These are phyloP conservation scores for Microctonus aethiopoides DNA, from an alignment of 2,888 invertebrate species.

Conservation along the genomic window DNA sequence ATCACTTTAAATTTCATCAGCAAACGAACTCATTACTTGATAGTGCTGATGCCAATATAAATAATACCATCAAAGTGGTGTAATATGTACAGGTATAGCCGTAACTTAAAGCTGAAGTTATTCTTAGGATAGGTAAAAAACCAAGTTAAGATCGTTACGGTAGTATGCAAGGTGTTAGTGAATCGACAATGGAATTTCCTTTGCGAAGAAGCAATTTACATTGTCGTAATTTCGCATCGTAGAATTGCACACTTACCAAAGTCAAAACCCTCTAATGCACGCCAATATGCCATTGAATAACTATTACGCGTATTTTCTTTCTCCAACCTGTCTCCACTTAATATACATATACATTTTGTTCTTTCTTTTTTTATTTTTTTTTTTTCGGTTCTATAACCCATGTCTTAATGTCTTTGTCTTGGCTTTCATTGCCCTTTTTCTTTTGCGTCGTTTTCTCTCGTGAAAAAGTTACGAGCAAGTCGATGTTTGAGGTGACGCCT, in stretches of 20 bases:
- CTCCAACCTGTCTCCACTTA: no score
- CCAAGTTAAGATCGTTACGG: constrained; percentile 43
- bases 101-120: not conserved
- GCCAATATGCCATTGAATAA: constrained; percentile 39
- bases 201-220: constrained; percentile 40
- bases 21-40: no score
- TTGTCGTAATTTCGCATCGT: constrained; percentile 21
- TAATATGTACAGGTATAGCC: no score
- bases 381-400: constrained; percentile 20
- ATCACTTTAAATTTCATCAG: no score
- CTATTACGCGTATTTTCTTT: constrained; percentile 32
- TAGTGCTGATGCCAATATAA: no score
- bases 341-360: no score
- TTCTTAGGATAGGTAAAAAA: constrained; percentile 36
- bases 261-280: constrained; percentile 35
- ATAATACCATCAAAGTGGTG: no score
- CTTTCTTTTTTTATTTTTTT: no score
- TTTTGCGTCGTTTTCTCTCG: constrained; percentile 27
- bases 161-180: constrained; percentile 38
- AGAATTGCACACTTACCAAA: constrained; percentile 29
- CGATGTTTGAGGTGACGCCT: not conserved
- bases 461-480: constrained; percentile 12
- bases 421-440: constrained; percentile 20
- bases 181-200: constrained; percentile 42
- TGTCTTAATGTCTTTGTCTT: no score